These are phyloP conservation scores for Rhagonycha lutea DNA, from an alignment of 2,888 invertebrate species.

Conservation along the genomic window DNA sequence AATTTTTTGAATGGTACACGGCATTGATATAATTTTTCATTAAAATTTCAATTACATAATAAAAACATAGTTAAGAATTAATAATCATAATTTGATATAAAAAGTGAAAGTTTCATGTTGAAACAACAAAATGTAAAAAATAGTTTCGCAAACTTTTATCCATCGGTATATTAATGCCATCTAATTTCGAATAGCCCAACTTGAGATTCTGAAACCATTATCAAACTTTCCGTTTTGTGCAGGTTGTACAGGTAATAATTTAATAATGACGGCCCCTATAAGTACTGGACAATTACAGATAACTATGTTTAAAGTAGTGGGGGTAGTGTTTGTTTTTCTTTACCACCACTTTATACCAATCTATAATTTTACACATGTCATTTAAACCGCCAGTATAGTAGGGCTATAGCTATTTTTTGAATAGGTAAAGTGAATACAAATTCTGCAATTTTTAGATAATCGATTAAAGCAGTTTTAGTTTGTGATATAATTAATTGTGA, in stretches of 20 bases:
- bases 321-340: not conserved
- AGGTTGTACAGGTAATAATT: not conserved
- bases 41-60: not conserved
- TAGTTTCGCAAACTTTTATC: no score
- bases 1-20: no score
- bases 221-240: not conserved
- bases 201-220: not conserved
- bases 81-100: not conserved
- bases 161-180: not conserved
- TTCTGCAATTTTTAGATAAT: not conserved
- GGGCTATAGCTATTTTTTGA: constrained; percentile 14
- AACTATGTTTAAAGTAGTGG: not conserved
- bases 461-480: not conserved
- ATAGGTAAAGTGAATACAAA: constrained; percentile 27
- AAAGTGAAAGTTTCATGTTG: not conserved
- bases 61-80: not conserved
- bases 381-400: constrained; percentile 18
- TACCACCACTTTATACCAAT: constrained; percentile 25
- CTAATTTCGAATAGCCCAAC: not conserved
- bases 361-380: constrained; percentile 47
- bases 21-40: no score
- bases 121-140: not conserved
- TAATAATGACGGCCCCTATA: not conserved
- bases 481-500: not conserved
- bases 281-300: not conserved